Evolutionary conservation across 2,888 invertebrate genomes (phyloP).

Genomic region (Osmoderma eremita): DNA sequence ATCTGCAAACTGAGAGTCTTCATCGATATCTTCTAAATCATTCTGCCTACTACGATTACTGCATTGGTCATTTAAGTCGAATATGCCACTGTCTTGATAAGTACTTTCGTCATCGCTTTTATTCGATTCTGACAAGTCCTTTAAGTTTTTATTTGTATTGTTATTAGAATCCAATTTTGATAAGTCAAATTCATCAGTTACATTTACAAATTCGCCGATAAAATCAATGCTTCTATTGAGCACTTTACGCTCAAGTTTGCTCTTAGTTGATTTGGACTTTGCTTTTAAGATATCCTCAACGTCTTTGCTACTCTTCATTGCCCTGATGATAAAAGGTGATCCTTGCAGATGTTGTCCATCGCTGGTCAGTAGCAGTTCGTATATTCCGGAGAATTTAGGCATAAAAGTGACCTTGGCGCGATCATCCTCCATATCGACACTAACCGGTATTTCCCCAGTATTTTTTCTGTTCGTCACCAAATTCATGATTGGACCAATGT

Average conservation of each 20-base stretch:
- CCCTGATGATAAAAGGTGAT: conserved; percentile 67
- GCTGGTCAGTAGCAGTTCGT: conserved; percentile 69
- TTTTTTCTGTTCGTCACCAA: conserved; percentile 60
- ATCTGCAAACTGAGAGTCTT: conserved; percentile 21
- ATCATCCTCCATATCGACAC: conserved; percentile 64
- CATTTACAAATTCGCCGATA: conserved; percentile 48
- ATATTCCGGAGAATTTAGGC: conserved; percentile 67
- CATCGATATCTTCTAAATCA: conserved; percentile 26
- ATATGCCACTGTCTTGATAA: conserved; percentile 16
- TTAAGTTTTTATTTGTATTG: conserved; percentile 11
- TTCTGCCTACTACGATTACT: conserved; percentile 14
- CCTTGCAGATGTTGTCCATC: conserved; percentile 69
- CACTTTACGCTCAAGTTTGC: conserved; percentile 57
- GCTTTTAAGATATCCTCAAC: conserved; percentile 42
- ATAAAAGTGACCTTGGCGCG: conserved; percentile 67
- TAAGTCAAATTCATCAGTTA: conserved; percentile 20
- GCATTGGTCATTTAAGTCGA: conserved; percentile 13
- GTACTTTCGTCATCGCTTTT: conserved; percentile 26
- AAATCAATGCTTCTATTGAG: conserved; percentile 55
- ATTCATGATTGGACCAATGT: conserved; percentile 54
- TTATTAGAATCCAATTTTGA: conserved; percentile 36
- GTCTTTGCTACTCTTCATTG: conserved; percentile 43
- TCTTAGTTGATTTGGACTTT: conserved; percentile 42
- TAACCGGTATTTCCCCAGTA: conserved; percentile 66
- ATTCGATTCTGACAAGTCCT: conserved; percentile 4